Evolutionary conservation across 37 sponge, comb jelly and placozoan genomes (phyloP), one percentile per base, ranked within the genome.

Genomic region (Ianthella basta): DNA sequence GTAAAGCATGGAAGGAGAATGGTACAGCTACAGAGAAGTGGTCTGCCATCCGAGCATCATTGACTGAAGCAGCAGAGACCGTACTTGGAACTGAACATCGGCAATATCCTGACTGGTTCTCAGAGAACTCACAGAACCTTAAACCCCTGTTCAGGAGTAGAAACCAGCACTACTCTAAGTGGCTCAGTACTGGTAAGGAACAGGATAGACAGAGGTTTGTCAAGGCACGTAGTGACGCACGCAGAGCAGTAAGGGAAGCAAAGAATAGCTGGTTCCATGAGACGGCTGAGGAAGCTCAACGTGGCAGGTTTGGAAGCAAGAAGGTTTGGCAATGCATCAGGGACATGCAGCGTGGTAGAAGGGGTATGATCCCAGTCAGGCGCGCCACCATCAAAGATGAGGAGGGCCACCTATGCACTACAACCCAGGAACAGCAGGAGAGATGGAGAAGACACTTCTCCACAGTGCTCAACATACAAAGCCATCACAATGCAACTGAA

Each of bases 281-380:
- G 56, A 84, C 72, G 85, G 85, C 79, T 25, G 18, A 21, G 67
- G 86, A 85, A 36, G 79, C 79, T 40, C 73, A 78, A 59, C 72
- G 57, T 4, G 79, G 64, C 27, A 77, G n/a, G 86, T 44, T 77
- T 44, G 86, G 50, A 85, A 60, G 68, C 68, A 66, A 66, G 40
- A 4, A 54, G 50, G 79, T 85, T 32, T 85, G 86, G 67, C 64
- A 56, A 4, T 85, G 86, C 65, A 85, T 78, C 56, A 85, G 79
- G 53, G 86, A 78, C 68, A 66, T 66, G 68, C 68, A 66, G 29
- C 68, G 68, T 56, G 86, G 66, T 6, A 85, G 67, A 29, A 85
- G 86, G 63, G 86, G 86, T 0, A 18, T 85, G 24, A 66, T 78
- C 29, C 86, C 86, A 59, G 25, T 78, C 55, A 75, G 53, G n/a